A percentile compares a stretch with the other conserved stretches of the same genome.
These are phyloP conservation scores for Lasiurus cinereus DNA, from an alignment of 2,113 vertebrate genomes.

Conservation along the genomic window DNA sequence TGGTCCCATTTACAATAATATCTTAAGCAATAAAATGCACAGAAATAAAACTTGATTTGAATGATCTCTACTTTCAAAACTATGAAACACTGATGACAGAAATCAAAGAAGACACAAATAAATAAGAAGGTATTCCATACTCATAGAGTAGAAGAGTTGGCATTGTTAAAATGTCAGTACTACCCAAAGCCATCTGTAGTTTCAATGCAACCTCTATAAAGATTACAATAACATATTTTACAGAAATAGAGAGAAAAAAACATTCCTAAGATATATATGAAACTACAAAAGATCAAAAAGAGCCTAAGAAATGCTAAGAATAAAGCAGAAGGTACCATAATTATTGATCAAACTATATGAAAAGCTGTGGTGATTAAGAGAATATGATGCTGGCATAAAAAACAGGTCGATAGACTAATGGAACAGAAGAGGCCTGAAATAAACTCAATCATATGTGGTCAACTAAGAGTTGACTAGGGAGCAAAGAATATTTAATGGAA, in stretches of 20 bases:
- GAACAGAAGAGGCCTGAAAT: neutral
- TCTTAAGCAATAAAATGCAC: neutral
- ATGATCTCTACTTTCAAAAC: neutral
- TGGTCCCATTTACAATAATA: neutral
- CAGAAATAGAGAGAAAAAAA: neutral
- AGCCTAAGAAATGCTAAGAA: neutral
- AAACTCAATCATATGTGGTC: neutral
- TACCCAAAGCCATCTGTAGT: neutral
- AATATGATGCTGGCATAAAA: neutral
- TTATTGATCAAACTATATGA: neutral
- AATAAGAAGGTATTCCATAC: neutral
- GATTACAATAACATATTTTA: neutral
- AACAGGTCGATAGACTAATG: neutral
- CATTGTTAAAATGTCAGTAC: neutral
- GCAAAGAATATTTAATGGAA: neutral
- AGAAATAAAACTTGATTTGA: neutral
- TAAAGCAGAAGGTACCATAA: neutral
- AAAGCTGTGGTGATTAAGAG: neutral
- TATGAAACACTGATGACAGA: neutral
- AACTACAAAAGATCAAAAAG: neutral
- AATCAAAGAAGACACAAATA: neutral
- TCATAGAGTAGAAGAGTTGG: neutral
- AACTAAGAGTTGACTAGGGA: neutral
- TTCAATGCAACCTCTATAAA: too few species aligned
- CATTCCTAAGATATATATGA: neutral